Base-by-base conservation (phyloP, 1,140 invertebrate species). In the Hypsibius dujardini region DNA sequence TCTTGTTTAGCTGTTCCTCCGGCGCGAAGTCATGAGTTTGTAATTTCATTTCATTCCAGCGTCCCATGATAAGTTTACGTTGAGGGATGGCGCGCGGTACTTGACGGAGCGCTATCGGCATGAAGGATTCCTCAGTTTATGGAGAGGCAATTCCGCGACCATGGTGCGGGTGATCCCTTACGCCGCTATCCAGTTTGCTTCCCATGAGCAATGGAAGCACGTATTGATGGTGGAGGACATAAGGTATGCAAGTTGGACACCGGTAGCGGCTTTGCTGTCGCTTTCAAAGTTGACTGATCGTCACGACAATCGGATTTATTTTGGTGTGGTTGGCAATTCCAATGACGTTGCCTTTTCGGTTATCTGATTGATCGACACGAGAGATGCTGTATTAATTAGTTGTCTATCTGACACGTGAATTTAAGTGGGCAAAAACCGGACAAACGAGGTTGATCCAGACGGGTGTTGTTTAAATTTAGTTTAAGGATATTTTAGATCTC, bases 141-240 rank as follows among this genome's bases (percentile, higher is more conserved):
- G 93, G 92, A 82, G 95, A 59, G 95, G 95, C 12, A 98, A 98
- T 83, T 92, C 90, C 73, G 95, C 95, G 1, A 98, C 94, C 0
- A 93, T 98, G 91, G 90, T 89, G 0, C 83, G 95, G 67, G 95
- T 98, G 74, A 83, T 97, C 56, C 95, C 95, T 1, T 96, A 98
- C 80, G 92, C 95, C 69, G 90, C 95, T 14, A 90, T 98, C 72
- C 95, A 98, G 80, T 99, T 97, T 79, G 88, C 91, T 0, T 86
- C 93, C 45, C 92, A 97, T 80, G 95, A 98, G 82, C 92, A 98
- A 77, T 98, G 88, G 85, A 95, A 95, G 79, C 83, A 84, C 72
- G 77, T 93, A 1, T 81, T 98, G 0, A 81, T 83, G 40, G 84
- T 90, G 42, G 87, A 90, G 76, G 75, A 76, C 56, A 84, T 83